Evolutionary conservation across 2,113 vertebrate genomes (phyloP), one percentile per base, ranked within the genome.

Genomic region (Rutilus rutilus): DNA sequence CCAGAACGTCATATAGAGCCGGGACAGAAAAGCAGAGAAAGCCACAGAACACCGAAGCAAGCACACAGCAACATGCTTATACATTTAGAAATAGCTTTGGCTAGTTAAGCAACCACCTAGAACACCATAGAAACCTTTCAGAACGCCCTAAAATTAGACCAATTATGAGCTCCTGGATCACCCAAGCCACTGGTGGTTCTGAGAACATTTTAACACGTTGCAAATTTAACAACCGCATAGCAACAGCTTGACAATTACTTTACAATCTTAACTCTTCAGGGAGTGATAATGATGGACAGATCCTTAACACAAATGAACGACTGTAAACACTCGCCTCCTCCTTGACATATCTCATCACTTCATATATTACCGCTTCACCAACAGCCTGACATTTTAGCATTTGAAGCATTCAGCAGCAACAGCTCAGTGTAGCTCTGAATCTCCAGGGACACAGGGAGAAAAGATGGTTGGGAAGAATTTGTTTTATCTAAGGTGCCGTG

Each of bases 331-430:
- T 23, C 27, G 39, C 50, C 39, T 47, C 12, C 39, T 12, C 21
- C 76, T 23, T 60, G 54, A 39, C 30, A 78, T 30, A 30, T 60
- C 30, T 15, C 33, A 78, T 60, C 52, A 36, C 17, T 78, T 78
- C 76, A 39, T 36, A 60, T 78, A 15, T 39, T 14, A 75, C 71
- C 17, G 71, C 42, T 47, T 74, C 42, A 47, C 52, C 52, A 78
- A 36, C 54, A 39, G 30, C 30, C 6, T 60, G 54, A 78, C 1
- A 4, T 78, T 78, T 78, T 42, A 59, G 9, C 11, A 0, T 60
- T 39, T 78, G 54, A 60, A 39, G 77, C 52, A 14, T 78, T 78
- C 54, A 39, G 76, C 21, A n/a, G 52, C 30, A 78, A 39, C 15
- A 60, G 57, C 57, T 42, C 33, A 11, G 23, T 5, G 54, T 15